These are phyloP conservation scores for Bombus confusus DNA, from an alignment of 1,140 invertebrate genomes.

Conservation along the genomic window DNA sequence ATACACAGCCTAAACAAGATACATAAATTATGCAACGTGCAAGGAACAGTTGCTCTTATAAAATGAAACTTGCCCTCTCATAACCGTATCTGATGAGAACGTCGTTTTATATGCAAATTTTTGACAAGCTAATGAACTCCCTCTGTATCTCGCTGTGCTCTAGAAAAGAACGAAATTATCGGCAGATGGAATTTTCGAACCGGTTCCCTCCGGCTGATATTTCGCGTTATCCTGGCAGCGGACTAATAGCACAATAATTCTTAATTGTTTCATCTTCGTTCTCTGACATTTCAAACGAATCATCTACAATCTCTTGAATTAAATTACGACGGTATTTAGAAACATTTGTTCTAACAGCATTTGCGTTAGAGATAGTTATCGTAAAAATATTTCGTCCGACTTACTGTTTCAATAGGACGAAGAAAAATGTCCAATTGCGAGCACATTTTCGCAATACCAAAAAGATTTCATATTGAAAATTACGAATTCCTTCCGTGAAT, in stretches of 20 bases:
- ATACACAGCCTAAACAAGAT: constrained; percentile 47
- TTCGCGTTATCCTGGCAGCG: not conserved
- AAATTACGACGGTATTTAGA: not conserved
- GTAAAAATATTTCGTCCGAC: too few relatives aligned
- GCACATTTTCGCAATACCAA: not conserved
- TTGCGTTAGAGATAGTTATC: too few relatives aligned
- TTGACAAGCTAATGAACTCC: constrained; percentile 57
- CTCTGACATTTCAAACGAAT: not conserved
- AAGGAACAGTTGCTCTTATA: constrained; percentile 55
- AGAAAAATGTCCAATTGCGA: not conserved
- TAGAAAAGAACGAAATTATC: constrained; percentile 25
- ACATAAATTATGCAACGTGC: constrained; percentile 54
- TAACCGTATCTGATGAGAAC: constrained; percentile 58
- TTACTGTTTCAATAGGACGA: not conserved
- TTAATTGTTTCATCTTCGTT: not conserved
- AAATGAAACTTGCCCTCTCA: constrained; percentile 56
- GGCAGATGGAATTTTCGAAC: constrained; percentile 6
- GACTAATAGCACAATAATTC: not conserved
- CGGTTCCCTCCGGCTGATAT: not conserved
- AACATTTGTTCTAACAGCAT: not conserved
- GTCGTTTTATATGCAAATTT: constrained; percentile 65
- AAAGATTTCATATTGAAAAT: too few relatives aligned
- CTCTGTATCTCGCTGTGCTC: not conserved
- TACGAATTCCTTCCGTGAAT: too few relatives aligned
- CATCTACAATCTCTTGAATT: not conserved